These are phyloP conservation scores for Varanus komodoensis DNA, from an alignment of 2,113 vertebrate species.

Conservation along the genomic window DNA sequence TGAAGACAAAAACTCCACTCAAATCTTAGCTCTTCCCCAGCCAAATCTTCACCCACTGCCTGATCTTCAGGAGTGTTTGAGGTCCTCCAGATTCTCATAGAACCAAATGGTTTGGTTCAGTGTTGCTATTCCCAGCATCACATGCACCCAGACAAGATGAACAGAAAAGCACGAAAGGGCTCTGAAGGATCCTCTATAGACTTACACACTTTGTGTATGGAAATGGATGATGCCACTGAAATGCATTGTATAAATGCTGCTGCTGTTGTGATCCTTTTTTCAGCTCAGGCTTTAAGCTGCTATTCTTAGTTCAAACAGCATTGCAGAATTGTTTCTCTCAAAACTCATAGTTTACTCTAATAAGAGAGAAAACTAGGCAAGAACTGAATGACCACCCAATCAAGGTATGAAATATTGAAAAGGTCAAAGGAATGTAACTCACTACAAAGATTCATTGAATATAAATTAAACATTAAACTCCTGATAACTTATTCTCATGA, in stretches of 20 bases:
- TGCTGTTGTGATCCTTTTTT: not conserved
- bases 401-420: slow-evolving; percentile 69
- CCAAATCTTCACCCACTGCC: not conserved
- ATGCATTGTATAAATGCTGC: not conserved
- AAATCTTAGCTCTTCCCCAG: not conserved
- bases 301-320: slow-evolving; percentile 31
- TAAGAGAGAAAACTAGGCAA: slow-evolving; percentile 62
- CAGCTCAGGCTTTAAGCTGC: not conserved
- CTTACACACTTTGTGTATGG: not conserved
- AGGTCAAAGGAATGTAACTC: slow-evolving; percentile 64
- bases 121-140: not conserved
- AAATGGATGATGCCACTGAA: not conserved
- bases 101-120: not conserved
- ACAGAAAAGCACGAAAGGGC: not conserved
- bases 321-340: slow-evolving; percentile 10
- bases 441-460: slow-evolving; percentile 65
- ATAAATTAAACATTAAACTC: slow-evolving; percentile 73
- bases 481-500: slow-evolving; percentile 60
- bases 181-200: not conserved
- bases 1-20: not conserved
- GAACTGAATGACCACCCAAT: slow-evolving; percentile 62
- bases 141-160: not conserved
- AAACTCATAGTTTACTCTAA: slow-evolving; percentile 6
- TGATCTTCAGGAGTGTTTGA: not conserved
- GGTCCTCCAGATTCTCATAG: too few species aligned